Evolutionary conservation across 2,888 invertebrate genomes (phyloP).

Genomic region (Meta bourneti): DNA sequence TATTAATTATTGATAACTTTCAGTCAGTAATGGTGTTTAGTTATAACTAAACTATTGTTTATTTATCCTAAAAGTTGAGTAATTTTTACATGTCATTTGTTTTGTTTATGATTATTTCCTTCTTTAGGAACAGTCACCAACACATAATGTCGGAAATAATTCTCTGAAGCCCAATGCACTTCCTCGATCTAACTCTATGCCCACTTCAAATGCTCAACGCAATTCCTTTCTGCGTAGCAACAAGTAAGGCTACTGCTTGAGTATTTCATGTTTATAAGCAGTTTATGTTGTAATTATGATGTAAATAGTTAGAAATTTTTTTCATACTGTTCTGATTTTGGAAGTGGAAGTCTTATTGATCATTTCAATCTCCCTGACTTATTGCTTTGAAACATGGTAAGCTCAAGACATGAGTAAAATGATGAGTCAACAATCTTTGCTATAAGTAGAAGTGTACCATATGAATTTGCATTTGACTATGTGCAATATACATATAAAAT

Average conservation of each 20-base stretch:
- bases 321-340: neutral
- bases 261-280: neutral
- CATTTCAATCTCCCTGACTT: too few relatives aligned
- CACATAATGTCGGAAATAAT: conserved; percentile 25
- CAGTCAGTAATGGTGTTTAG: too few relatives aligned
- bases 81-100: neutral
- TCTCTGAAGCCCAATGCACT: conserved; percentile 31
- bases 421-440: too few relatives aligned
- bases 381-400: too few relatives aligned
- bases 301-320: neutral
- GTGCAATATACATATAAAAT: too few relatives aligned
- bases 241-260: conserved; percentile 25
- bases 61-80: neutral
- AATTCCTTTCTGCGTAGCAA: conserved; percentile 41
- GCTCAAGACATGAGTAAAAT: too few relatives aligned
- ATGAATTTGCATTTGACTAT: too few relatives aligned
- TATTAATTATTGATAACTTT: too few relatives aligned
- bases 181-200: conserved; percentile 61
- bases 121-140: conserved; percentile 56
- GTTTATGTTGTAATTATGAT: neutral
- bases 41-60: neutral
- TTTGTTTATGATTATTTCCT: neutral
- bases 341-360: too few relatives aligned
- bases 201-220: conserved; percentile 44
- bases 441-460: too few relatives aligned